Percentiles rank a stretch among this genome's conserved stretches.
Evolutionary conservation across 2,113 vertebrate species (phyloP).

Genomic region (Rhinopomastus cyanomelas): DNA sequence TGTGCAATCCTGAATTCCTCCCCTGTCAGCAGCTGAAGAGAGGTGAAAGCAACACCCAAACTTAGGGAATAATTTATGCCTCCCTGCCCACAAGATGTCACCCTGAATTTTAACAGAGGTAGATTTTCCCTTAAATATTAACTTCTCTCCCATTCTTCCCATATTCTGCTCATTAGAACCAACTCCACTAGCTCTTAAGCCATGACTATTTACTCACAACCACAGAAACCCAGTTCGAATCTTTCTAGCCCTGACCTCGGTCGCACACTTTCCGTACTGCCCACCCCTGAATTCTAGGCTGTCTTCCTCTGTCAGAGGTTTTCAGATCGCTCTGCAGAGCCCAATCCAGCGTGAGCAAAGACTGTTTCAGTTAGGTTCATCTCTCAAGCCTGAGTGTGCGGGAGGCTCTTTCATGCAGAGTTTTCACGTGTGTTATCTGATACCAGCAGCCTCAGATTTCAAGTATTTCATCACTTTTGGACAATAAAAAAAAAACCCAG

Average conservation of each 20-base stretch:
- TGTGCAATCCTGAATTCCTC: neutral
- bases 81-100: slow-evolving; percentile 2
- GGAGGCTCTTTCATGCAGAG: neutral
- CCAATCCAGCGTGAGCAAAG: neutral
- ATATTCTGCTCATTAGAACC: neutral
- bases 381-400: neutral
- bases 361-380: neutral
- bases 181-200: neutral
- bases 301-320: neutral
- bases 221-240: neutral
- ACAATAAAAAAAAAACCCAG: neutral
- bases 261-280: neutral
- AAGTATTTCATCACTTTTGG: neutral
- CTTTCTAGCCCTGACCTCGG: neutral
- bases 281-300: neutral
- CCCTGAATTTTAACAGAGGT: slow-evolving; percentile 23
- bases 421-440: neutral
- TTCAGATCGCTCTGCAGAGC: neutral
- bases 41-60: neutral
- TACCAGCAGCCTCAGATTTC: neutral
- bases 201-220: neutral
- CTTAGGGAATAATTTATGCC: neutral
- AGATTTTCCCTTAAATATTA: neutral
- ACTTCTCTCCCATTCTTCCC: neutral
- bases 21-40: neutral